These are phyloP conservation scores for Enteromius thamalakanensis DNA, from an alignment of 2,797 vertebrate species.

Conservation along the genomic window DNA sequence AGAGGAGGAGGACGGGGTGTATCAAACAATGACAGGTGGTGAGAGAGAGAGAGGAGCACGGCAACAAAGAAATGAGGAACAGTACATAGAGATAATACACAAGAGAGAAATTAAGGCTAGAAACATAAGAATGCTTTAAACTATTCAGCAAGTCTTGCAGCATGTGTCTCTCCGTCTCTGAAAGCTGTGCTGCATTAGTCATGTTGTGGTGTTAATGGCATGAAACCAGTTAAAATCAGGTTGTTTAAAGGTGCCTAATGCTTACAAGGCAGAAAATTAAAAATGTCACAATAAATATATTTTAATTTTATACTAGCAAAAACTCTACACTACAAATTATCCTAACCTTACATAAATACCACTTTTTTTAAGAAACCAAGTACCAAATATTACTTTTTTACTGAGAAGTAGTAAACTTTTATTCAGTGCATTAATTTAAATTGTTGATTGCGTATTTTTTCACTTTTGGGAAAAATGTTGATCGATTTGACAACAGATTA, in stretches of 20 bases:
- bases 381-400: too few relatives aligned
- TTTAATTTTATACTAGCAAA: not conserved
- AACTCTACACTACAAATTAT: not conserved
- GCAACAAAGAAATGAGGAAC: not conserved
- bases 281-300: not conserved
- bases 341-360: not conserved
- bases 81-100: not conserved
- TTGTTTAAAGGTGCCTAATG: not conserved
- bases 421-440: too few relatives aligned
- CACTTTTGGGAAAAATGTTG: not conserved
- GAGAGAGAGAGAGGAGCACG: not conserved
- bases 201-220: slow-evolving; percentile 12
- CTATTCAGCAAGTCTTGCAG: slow-evolving; percentile 8
- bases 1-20: not conserved
- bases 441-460: not conserved
- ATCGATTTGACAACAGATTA: not conserved
- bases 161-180: not conserved
- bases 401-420: too few relatives aligned
- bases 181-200: slow-evolving; percentile 13
- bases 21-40: slow-evolving; percentile 16
- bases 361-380: not conserved
- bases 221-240: not conserved
- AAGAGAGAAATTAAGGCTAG: slow-evolving; percentile 18
- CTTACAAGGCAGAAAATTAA: not conserved
- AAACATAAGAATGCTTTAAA: not conserved